These are phyloP conservation scores for Xenentodon cancila DNA, from an alignment of 2,797 vertebrate species.

Conservation along the genomic window DNA sequence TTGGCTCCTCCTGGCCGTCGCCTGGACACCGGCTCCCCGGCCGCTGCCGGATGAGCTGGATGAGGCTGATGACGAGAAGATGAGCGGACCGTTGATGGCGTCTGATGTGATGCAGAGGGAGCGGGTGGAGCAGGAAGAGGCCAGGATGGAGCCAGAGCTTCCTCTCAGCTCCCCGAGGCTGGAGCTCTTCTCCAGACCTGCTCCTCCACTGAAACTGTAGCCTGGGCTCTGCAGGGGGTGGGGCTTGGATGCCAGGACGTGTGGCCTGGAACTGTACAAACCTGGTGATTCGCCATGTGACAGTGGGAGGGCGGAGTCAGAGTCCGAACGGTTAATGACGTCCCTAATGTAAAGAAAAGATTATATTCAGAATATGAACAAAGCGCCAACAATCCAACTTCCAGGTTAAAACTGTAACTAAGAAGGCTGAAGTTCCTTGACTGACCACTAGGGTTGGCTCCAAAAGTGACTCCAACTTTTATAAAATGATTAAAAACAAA, in stretches of 20 bases:
- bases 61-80: slow-evolving; percentile 78
- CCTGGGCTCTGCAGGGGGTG: slow-evolving; percentile 68
- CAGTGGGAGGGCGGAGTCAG: slow-evolving; percentile 86
- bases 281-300: slow-evolving; percentile 79
- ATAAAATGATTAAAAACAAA: no score
- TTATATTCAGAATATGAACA: slow-evolving; percentile 19
- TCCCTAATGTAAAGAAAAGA: slow-evolving; percentile 78
- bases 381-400: no score
- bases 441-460: no score
- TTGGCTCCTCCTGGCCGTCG: slow-evolving; percentile 79
- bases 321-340: slow-evolving; percentile 88
- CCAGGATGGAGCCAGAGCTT: slow-evolving; percentile 51
- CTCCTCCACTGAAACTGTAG: slow-evolving; percentile 35
- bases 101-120: slow-evolving; percentile 86
- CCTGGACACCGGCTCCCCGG: slow-evolving; percentile 70
- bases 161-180: slow-evolving; percentile 89
- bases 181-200: slow-evolving; percentile 87
- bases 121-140: slow-evolving; percentile 84
- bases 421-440: no score
- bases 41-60: slow-evolving; percentile 55
- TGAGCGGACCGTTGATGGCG: slow-evolving; percentile 60
- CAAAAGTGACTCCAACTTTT: no score
- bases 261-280: slow-evolving; percentile 66
- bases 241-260: slow-evolving; percentile 67
- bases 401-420: no score